These are phyloP conservation scores for Felis chaus DNA, from an alignment of 2,113 vertebrate genomes.

Conservation along the genomic window DNA sequence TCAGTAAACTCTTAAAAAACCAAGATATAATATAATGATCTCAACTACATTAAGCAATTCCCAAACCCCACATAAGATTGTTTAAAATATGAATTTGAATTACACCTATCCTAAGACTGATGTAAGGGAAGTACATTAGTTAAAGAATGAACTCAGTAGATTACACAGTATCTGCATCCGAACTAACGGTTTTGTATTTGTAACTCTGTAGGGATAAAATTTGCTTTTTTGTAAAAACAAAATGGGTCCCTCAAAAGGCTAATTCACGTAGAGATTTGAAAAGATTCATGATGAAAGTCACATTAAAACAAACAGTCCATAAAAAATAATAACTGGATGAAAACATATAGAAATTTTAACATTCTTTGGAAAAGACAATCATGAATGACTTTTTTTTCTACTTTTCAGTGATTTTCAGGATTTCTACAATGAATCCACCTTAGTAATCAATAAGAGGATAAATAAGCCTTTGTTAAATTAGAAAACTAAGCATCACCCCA, in stretches of 20 bases:
- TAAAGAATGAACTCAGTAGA: neutral
- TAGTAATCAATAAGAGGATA: neutral
- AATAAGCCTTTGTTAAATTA: conserved; percentile 1
- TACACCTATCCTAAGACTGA: neutral
- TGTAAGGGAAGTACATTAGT: neutral
- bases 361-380: conserved; percentile 14
- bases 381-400: conserved; percentile 7
- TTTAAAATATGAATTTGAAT: conserved; percentile 33
- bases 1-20: conserved; percentile 35
- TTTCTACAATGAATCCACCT: conserved; percentile 15
- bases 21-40: neutral
- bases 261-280: conserved; percentile 5
- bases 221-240: conserved; percentile 19
- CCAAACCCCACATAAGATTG: neutral
- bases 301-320: neutral
- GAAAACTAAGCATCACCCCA: neutral
- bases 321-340: neutral
- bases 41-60: neutral
- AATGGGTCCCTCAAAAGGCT: neutral
- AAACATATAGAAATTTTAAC: conserved; percentile 42
- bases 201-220: neutral
- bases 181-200: neutral
- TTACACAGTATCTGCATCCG: neutral
- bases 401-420: neutral
- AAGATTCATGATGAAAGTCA: neutral